Evolutionary conservation across 2,888 invertebrate species (phyloP), one percentile per base, ranked within the genome.

Genomic region (Melanostoma scalare): DNA sequence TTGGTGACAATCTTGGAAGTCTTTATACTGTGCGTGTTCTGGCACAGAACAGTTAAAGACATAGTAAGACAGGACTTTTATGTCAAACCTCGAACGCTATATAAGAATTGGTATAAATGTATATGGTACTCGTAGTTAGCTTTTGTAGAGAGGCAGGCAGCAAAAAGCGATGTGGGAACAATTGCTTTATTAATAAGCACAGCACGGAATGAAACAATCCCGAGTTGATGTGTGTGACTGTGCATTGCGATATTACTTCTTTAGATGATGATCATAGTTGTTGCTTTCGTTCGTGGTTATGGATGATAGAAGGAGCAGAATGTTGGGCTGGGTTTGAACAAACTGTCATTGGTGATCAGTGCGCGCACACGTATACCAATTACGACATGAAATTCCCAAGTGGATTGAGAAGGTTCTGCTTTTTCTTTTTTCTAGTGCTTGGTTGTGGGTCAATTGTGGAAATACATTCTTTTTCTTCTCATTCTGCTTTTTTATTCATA

Each of bases 181-280:
- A 84, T 84, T 71, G 84, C 84, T 79, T 79, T 84, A 84, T 84
- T 84, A 79, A 79, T 84, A 79, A 74, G 36, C 78, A 74, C 58
- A 50, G 65, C 79, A 84, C 78, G 74, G 58, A 71, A 60, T 68
- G 40, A 40, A 55, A 67, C 50, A 40, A 35, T 65, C 58, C 69
- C 35, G 30, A 63, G 63, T 50, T n/a, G 48, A 48, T 61, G 61
- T 61, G 61, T 69, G 20, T 20, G 20, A 20, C 20, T 69, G 48
- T 76, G 61, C 69, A 42, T 55, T 63, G 75, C 61, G 56, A 76
- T 75, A 71, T 46, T 35, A 75, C 38, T 75, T 75, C 52, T 63
- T 56, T 33, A 46, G 46, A 48, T 69, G 56, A 72, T 61, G 52
- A 40, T 35, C 46, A 42, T 53, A 71, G 52, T 46, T 52, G 69